phyloP scores from a whole-genome alignment of 2,113 vertebrate species.

The Silurus meridionalis region DNA sequence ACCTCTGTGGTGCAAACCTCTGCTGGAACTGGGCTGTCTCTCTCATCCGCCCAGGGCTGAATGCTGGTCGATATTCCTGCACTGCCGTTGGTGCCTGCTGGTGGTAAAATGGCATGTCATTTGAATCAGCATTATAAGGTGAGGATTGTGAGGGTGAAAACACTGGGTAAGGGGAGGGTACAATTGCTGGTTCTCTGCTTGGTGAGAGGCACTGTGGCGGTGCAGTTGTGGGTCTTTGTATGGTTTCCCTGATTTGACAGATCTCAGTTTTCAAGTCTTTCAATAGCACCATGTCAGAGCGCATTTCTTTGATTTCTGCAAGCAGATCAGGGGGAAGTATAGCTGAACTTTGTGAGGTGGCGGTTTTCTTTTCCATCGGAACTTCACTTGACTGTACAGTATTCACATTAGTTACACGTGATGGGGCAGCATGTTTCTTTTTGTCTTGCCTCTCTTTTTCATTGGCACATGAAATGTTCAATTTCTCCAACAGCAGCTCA shows the following conservation, averaged over 20 bases:
- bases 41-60: not conserved
- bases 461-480: too few relatives aligned
- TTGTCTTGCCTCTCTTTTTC: too few relatives aligned
- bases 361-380: not conserved
- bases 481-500: not conserved
- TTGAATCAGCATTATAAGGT: too few relatives aligned
- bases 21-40: conserved; percentile 38
- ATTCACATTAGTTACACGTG: not conserved
- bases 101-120: not conserved
- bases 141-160: too few relatives aligned
- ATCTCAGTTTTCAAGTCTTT: conserved; percentile 38
- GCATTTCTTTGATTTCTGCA: conserved; percentile 35
- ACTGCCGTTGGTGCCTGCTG: not conserved
- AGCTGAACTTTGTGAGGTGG: not conserved
- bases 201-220: not conserved
- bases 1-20: conserved; percentile 39
- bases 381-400: conserved; percentile 22
- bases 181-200: not conserved
- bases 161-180: not conserved
- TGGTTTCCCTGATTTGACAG: conserved; percentile 43
- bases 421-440: too few relatives aligned
- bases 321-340: conserved; percentile 14
- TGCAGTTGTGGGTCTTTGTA: not conserved
- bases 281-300: conserved; percentile 32
- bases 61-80: not conserved